Evolutionary conservation across 1,140 invertebrate species (phyloP).

Genomic region (Lysiphlebus fabarum): DNA sequence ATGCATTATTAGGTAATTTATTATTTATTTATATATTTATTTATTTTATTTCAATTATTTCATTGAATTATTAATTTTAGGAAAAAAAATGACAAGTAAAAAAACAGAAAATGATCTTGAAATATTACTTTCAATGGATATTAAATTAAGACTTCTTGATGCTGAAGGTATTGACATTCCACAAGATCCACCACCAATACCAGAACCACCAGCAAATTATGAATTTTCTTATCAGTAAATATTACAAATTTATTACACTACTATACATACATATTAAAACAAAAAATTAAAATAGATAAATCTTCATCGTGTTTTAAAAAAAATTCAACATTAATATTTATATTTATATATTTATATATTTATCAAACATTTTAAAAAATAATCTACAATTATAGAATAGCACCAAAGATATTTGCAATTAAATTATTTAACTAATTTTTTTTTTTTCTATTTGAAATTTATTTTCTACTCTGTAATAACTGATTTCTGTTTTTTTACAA

Average conservation of each 20-base stretch:
- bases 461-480: too few relatives aligned
- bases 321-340: too few relatives aligned
- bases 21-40: constrained; percentile 7
- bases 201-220: constrained; percentile 82
- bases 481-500: too few relatives aligned
- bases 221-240: constrained; percentile 72
- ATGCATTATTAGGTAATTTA: constrained; percentile 72
- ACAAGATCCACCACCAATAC: constrained; percentile 85
- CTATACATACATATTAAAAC: too few relatives aligned
- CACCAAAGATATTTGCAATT: too few relatives aligned
- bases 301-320: too few relatives aligned
- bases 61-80: constrained; percentile 46
- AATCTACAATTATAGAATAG: too few relatives aligned
- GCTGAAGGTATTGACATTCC: constrained; percentile 94
- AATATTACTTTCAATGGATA: constrained; percentile 91
- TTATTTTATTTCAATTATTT: constrained; percentile 8
- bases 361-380: too few relatives aligned
- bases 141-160: constrained; percentile 88
- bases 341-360: too few relatives aligned
- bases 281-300: too few relatives aligned
- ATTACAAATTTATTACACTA: not conserved
- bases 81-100: constrained; percentile 85
- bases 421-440: too few relatives aligned
- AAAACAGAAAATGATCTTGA: constrained; percentile 87
- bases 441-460: too few relatives aligned